These are phyloP conservation scores for Tenualosa ilisha DNA, from an alignment of 2,797 vertebrate species.

Conservation along the genomic window DNA sequence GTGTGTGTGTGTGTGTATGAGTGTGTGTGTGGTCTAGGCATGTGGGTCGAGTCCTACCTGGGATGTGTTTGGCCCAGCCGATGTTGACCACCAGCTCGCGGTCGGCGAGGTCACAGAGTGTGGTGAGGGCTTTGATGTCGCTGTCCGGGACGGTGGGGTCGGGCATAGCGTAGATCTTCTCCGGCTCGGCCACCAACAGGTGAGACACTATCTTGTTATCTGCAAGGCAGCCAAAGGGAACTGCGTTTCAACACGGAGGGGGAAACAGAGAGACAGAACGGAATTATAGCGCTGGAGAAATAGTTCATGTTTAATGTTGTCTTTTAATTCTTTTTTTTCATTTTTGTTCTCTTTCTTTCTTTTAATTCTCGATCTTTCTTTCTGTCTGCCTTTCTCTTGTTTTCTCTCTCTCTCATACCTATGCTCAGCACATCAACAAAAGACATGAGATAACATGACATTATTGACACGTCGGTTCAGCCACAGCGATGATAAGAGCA, in stretches of 20 bases:
- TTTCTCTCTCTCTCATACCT: not conserved
- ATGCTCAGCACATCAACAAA: not conserved
- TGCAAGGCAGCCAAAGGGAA: conserved; percentile 89
- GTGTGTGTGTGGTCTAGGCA: not conserved
- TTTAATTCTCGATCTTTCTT: not conserved
- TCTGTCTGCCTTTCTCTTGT: not conserved
- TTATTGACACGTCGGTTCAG: not conserved
- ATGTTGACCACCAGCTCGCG: conserved; percentile 98
- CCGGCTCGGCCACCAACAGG: conserved; percentile 94
- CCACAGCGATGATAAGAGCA: not conserved
- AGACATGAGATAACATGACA: conserved; percentile 15
- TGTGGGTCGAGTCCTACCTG: conserved; percentile 72
- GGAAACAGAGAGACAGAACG: conserved; percentile 77
- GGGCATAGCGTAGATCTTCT: conserved; percentile 98
- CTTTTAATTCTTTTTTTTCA: not conserved
- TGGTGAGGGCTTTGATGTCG: conserved; percentile 96
- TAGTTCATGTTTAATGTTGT: not conserved
- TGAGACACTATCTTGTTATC: conserved; percentile 99
- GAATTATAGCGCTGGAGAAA: conserved; percentile 71
- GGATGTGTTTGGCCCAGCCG: conserved; percentile 99
- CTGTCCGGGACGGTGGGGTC: conserved; percentile 95
- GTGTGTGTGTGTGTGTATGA: conserved; percentile 26
- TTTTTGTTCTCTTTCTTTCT: not conserved
- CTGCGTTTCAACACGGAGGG: conserved; percentile 79
- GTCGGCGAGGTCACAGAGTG: conserved; percentile 95